phyloP scores from a whole-genome alignment of 2,888 invertebrate species.

The Bedellia somnulentella region DNA sequence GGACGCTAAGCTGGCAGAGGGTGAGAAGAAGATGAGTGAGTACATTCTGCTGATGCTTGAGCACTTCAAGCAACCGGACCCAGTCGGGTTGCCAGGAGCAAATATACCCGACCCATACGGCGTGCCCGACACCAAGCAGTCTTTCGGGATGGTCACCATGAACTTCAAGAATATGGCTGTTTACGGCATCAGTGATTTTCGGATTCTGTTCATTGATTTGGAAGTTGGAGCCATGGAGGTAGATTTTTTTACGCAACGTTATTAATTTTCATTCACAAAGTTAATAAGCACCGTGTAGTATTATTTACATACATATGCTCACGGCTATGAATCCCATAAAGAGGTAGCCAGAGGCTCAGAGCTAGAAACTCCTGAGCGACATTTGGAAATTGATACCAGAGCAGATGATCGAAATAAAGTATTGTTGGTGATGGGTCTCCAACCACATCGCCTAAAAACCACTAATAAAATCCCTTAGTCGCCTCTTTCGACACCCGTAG shows the following conservation, averaged over 20 bases:
- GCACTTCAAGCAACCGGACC: slow-evolving; percentile 80
- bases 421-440: too few relatives aligned
- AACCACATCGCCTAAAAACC: too few relatives aligned
- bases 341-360: too few relatives aligned
- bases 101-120: slow-evolving; percentile 80
- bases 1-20: slow-evolving; percentile 19
- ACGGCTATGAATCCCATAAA: too few relatives aligned
- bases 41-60: slow-evolving; percentile 70
- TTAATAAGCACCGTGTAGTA: too few relatives aligned
- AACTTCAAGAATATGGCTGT: slow-evolving; percentile 71
- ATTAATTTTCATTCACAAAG: too few relatives aligned
- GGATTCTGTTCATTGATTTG: slow-evolving; percentile 69
- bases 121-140: slow-evolving; percentile 75
- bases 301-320: too few relatives aligned
- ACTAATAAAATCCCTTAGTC: too few relatives aligned
- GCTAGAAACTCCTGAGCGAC: too few relatives aligned
- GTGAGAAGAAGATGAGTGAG: slow-evolving; percentile 71
- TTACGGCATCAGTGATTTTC: slow-evolving; percentile 77
- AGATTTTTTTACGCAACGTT: too few relatives aligned
- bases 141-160: slow-evolving; percentile 69
- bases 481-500: too few relatives aligned
- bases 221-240: slow-evolving; percentile 79
- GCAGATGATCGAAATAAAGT: too few relatives aligned
- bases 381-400: background rate
- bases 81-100: slow-evolving; percentile 77